These are phyloP conservation scores for Nasonia giraulti DNA, from an alignment of 1,140 invertebrate species.

Conservation along the genomic window DNA sequence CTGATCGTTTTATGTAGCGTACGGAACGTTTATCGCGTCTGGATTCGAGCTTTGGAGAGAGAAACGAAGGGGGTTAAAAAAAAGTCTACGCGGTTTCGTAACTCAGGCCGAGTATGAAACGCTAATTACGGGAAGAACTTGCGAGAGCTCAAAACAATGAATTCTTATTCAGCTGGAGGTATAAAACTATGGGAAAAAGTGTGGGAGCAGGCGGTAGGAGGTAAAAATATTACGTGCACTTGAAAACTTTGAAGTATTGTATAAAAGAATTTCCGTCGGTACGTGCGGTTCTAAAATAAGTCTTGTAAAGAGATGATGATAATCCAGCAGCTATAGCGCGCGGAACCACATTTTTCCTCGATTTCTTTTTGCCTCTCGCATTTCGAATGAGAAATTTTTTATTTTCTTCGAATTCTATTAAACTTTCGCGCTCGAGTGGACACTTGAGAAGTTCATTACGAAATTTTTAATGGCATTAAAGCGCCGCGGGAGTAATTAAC, in stretches of 20 bases:
- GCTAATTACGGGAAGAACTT: neutral
- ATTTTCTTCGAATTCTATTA: neutral
- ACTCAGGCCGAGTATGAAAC: neutral
- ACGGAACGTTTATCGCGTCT: too few species aligned
- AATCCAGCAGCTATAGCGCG: too few species aligned
- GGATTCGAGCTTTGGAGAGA: too few species aligned
- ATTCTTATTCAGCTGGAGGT: neutral
- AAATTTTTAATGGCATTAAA: slow-evolving; percentile 15
- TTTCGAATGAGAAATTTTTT: too few species aligned
- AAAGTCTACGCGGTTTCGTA: too few species aligned
- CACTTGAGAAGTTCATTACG: neutral
- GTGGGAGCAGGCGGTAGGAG: neutral
- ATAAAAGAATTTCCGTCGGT: neutral
- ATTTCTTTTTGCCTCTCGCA: too few species aligned
- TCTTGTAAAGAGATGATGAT: too few species aligned
- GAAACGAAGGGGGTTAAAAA: too few species aligned
- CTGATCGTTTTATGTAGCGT: too few species aligned
- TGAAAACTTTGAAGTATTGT: neutral
- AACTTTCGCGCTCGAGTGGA: neutral
- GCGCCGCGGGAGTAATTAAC: neutral
- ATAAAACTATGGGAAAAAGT: neutral
- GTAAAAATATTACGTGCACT: neutral
- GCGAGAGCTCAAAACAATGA: neutral
- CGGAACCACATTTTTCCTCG: too few species aligned
- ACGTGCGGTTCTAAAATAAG: too few species aligned